Evolutionary conservation across 2,888 invertebrate genomes (phyloP).

Genomic region (Ormyrus pomaceus): DNA sequence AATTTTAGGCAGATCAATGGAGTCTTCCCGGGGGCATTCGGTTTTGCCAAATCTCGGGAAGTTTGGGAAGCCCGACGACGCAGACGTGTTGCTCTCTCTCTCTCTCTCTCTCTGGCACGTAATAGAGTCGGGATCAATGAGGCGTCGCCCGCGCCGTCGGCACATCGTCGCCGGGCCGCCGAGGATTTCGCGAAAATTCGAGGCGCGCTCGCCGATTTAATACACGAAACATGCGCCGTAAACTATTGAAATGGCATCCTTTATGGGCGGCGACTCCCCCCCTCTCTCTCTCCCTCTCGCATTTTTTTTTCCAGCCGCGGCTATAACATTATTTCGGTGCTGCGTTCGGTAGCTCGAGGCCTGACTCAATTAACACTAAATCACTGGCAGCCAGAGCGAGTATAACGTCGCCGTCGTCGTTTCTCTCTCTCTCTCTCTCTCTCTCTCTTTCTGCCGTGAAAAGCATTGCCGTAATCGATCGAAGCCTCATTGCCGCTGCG

Average conservation of each 20-base stretch:
- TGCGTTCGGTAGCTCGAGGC: conserved; percentile 20
- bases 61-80: no score
- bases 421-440: background rate
- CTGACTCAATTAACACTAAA: conserved; percentile 60
- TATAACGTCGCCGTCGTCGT: conserved; percentile 5
- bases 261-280: conserved; percentile 44
- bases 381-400: conserved; percentile 32
- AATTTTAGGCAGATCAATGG: background rate
- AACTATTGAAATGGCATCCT: conserved; percentile 56
- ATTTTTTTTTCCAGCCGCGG: no score
- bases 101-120: background rate
- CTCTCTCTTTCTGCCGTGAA: background rate
- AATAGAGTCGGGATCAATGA: conserved; percentile 24
- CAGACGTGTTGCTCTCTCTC: background rate
- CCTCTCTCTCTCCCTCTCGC: conserved; percentile 42
- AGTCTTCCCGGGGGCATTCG: background rate
- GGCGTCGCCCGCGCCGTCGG: conserved; percentile 6
- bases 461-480: conserved; percentile 34
- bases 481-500: background rate
- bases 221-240: conserved; percentile 56
- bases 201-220: conserved; percentile 46
- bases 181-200: background rate
- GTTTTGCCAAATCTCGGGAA: no score
- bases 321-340: no score
- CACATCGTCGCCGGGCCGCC: background rate